Evolutionary conservation across 2,888 invertebrate species (phyloP).

Genomic region (Dynastes tityus): DNA sequence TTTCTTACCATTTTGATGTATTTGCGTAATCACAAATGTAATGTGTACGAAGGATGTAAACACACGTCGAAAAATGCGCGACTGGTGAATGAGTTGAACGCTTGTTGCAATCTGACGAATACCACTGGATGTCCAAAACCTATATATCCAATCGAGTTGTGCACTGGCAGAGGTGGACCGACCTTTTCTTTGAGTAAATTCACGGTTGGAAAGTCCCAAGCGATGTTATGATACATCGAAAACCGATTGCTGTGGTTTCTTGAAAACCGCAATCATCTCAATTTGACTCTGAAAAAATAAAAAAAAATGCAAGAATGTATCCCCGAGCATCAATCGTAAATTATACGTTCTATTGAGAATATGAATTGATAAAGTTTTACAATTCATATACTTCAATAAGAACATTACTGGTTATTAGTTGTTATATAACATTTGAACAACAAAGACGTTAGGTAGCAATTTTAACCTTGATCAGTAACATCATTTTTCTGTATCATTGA

Average conservation of each 20-base stretch:
- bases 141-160: constrained; percentile 24
- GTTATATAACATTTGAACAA: constrained; percentile 1
- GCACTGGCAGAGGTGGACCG: constrained; percentile 18
- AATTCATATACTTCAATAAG: background rate
- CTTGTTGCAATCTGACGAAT: background rate
- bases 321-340: background rate
- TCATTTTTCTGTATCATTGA: constrained; percentile 6
- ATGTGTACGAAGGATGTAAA: no score
- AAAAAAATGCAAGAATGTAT: background rate
- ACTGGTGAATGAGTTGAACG: background rate
- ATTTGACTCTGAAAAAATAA: background rate
- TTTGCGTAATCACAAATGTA: background rate
- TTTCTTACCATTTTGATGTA: background rate
- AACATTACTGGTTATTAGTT: background rate
- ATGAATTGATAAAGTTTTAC: background rate
- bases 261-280: constrained; percentile 12
- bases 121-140: constrained; percentile 1
- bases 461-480: constrained; percentile 7
- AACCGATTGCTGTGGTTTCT: constrained; percentile 14
- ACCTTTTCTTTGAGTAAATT: constrained; percentile 7
- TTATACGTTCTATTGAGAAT: background rate
- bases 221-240: background rate
- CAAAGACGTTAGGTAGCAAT: background rate
- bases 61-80: background rate
- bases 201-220: constrained; percentile 29